Conservation (phyloP, 2,113 vertebrate genomes). For the Bufo bufo region DNA sequence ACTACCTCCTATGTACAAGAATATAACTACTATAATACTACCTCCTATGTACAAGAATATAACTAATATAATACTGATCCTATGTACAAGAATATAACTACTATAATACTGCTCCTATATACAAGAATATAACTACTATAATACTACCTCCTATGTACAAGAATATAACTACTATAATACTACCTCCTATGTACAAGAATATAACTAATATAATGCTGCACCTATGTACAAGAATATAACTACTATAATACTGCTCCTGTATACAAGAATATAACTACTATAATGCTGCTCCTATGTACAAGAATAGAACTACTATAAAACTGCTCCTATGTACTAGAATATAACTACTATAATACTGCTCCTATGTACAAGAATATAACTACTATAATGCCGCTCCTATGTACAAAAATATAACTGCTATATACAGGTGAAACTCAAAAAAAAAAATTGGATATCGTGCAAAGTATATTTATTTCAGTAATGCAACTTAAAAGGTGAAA, state of each 20-base stretch:
- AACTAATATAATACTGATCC: constrained; percentile 6
- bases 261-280: constrained; percentile 6
- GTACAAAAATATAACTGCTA: background rate
- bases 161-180: no score
- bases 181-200: background rate
- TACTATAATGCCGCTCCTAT: background rate
- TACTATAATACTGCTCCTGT: constrained; percentile 10
- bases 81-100: constrained; percentile 15
- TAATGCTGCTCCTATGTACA: background rate
- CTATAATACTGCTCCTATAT: background rate
- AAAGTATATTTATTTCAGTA: no score
- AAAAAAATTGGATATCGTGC: no score
- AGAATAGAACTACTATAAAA: background rate
- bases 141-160: background rate
- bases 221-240: constrained; percentile 15
- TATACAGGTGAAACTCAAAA: no score
- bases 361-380: background rate
- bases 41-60: background rate
- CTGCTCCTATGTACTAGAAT: background rate
- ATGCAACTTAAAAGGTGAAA: no score
- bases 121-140: background rate
- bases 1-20: background rate
- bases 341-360: no score
- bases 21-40: background rate
- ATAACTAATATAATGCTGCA: background rate